Evolutionary conservation across 2,888 invertebrate species (phyloP).

Genomic region (Osedax frankpressi): DNA sequence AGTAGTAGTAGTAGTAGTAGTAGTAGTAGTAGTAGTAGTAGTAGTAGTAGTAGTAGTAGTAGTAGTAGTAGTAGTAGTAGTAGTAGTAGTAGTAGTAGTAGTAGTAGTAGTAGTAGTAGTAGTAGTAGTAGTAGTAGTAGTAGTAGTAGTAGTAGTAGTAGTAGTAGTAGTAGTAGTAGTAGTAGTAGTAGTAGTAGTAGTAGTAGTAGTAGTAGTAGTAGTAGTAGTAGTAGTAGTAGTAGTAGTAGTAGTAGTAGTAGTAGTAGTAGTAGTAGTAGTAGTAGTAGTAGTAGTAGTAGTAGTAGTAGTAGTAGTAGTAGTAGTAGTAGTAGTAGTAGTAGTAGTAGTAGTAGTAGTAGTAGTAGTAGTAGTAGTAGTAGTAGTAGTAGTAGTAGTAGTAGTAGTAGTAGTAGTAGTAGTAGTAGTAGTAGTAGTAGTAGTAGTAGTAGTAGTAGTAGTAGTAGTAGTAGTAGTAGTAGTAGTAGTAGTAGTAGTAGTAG

Average conservation of each 20-base stretch:
- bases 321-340: not conserved
- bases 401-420: not conserved
- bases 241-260: not conserved
- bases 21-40: not conserved
- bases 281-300: not conserved
- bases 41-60: not conserved
- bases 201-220: not conserved
- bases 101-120: not conserved
- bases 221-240: not conserved
- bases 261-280: not conserved
- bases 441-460: not conserved
- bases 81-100: not conserved
- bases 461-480: not conserved
- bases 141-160: not conserved
- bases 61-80: not conserved
- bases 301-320: not conserved
- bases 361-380: not conserved
- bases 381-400: not conserved
- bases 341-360: not conserved
- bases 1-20: not conserved
- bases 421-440: not conserved
- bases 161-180: not conserved
- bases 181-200: not conserved
- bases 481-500: not conserved
- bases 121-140: not conserved